Evolutionary conservation across 2,888 invertebrate genomes (phyloP).

Genomic region (Miltochrista miniata): DNA sequence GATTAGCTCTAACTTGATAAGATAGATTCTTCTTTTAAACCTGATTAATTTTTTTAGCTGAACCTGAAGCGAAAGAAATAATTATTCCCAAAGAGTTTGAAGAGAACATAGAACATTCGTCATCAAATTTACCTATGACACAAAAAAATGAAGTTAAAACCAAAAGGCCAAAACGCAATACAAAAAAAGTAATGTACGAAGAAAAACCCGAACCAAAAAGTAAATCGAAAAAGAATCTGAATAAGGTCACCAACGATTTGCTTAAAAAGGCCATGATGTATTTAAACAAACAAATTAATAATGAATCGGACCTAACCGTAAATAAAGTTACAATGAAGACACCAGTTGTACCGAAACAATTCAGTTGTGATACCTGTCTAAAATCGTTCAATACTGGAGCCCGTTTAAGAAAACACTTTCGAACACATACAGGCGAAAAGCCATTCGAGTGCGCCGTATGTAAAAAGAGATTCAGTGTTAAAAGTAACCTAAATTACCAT

Average conservation of each 20-base stretch:
- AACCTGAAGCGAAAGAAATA: no score
- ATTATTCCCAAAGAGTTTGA: no score
- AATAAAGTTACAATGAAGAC: neutral
- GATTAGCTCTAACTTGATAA: no score
- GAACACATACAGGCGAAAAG: slow-evolving; percentile 10
- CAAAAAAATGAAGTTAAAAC: no score
- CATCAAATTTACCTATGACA: no score
- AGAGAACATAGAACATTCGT: no score
- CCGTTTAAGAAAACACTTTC: slow-evolving; percentile 1
- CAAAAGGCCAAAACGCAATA: neutral
- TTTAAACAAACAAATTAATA: no score
- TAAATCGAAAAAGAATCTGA: neutral
- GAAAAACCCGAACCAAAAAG: neutral
- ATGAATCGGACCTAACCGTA: neutral
- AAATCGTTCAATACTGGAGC: neutral
- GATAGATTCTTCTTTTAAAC: no score
- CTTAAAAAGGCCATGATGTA: neutral
- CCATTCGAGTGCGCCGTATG: slow-evolving; percentile 6
- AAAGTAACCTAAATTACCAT: slow-evolving; percentile 7
- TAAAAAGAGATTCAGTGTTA: neutral
- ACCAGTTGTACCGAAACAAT: neutral
- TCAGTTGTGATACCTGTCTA: neutral
- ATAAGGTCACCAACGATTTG: neutral
- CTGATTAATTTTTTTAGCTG: no score
- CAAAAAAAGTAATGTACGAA: neutral